Conservation (phyloP, 1,140 invertebrate genomes). For the Arion vulgaris region DNA sequence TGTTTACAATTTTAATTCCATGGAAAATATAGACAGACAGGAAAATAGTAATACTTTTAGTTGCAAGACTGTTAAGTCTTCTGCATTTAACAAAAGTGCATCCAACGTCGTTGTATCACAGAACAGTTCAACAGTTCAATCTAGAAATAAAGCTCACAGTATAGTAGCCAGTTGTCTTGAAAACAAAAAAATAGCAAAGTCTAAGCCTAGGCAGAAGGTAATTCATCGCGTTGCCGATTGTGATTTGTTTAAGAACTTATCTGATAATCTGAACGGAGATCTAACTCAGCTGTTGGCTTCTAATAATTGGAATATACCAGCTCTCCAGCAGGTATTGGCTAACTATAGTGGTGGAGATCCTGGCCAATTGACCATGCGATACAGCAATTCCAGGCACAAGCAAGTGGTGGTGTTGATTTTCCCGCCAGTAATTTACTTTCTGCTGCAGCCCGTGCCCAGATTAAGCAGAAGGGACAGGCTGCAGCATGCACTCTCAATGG, state of each 20-base stretch:
- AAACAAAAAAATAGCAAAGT: background rate
- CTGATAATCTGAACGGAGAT: slow-evolving; percentile 6
- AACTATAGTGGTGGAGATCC: slow-evolving; percentile 19
- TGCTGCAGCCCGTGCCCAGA: slow-evolving; percentile 18
- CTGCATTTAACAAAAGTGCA: background rate
- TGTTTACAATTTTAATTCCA: background rate
- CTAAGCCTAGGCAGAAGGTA: background rate
- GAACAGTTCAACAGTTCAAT: background rate
- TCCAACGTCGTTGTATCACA: background rate
- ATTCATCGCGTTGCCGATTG: background rate
- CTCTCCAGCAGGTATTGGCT: slow-evolving; percentile 31
- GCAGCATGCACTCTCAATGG: background rate
- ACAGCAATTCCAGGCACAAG: slow-evolving; percentile 20
- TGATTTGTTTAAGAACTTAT: background rate
- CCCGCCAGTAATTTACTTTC: slow-evolving; percentile 27
- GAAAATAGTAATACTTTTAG: background rate
- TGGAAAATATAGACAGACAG: background rate
- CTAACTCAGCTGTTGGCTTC: slow-evolving; percentile 19
- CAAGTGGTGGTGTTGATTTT: background rate
- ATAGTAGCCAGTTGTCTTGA: background rate
- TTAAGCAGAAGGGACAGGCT: background rate
- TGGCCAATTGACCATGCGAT: background rate
- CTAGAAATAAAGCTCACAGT: background rate
- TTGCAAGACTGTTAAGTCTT: background rate
- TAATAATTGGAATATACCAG: slow-evolving; percentile 33